phyloP scores from a whole-genome alignment of 2,888 invertebrate genomes.

The Timandra comae region DNA sequence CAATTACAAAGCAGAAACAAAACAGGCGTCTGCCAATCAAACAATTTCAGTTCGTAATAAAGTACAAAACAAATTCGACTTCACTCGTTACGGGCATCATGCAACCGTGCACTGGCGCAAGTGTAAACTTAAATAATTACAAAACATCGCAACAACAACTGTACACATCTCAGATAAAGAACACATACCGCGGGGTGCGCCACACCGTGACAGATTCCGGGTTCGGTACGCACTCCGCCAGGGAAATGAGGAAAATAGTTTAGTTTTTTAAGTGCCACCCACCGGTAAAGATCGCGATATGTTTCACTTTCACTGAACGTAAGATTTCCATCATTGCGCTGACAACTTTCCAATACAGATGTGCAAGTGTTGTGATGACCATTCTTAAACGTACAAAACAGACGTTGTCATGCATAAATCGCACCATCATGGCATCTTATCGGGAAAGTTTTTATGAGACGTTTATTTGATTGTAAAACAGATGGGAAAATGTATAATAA shows the following conservation, averaged over 20 bases:
- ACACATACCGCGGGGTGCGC: slow-evolving; percentile 25
- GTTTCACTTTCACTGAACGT: slow-evolving; percentile 24
- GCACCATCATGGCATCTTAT: slow-evolving; percentile 39
- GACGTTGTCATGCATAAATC: slow-evolving; percentile 50
- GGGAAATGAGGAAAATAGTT: slow-evolving; percentile 51
- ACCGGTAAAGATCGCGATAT: slow-evolving; percentile 28
- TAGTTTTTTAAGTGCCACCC: slow-evolving; percentile 24
- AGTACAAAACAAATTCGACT: slow-evolving; percentile 24
- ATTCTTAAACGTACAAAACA: slow-evolving; percentile 40
- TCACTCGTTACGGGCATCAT: slow-evolving; percentile 21
- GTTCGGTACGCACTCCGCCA: slow-evolving; percentile 25
- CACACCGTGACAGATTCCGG: slow-evolving; percentile 47
- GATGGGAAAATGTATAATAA: slow-evolving; percentile 14
- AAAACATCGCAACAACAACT: slow-evolving; percentile 13
- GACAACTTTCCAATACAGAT: slow-evolving; percentile 67
- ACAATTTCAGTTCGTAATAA: slow-evolving; percentile 35
- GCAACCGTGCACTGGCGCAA: slow-evolving; percentile 17
- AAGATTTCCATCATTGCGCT: slow-evolving; percentile 60
- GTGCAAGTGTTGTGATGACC: slow-evolving; percentile 38
- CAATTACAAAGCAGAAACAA: slow-evolving; percentile 17
- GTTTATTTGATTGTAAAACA: slow-evolving; percentile 17
- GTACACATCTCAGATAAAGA: slow-evolving; percentile 21
- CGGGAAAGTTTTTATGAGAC: slow-evolving; percentile 46
- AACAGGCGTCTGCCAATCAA: slow-evolving; percentile 27
- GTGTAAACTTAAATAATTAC: slow-evolving; percentile 25